These are phyloP conservation scores for Nothobranchius furzeri DNA, from an alignment of 2,113 vertebrate genomes.

Conservation along the genomic window DNA sequence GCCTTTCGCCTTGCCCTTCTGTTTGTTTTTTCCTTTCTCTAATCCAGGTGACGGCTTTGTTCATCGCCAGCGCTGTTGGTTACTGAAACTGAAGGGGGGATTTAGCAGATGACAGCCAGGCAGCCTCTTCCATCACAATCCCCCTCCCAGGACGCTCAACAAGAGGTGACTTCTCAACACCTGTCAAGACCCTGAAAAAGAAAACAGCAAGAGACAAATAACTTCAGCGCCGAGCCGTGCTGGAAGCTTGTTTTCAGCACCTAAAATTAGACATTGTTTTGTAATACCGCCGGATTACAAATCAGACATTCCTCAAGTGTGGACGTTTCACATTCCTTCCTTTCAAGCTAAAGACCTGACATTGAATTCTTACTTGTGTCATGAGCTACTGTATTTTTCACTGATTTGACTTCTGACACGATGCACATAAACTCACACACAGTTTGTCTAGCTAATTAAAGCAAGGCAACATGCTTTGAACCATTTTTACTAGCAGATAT, in stretches of 20 bases:
- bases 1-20: slow-evolving; percentile 35
- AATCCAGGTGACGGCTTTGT: slow-evolving; percentile 32
- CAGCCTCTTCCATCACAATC: slow-evolving; percentile 60
- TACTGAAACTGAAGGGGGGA: slow-evolving; percentile 51
- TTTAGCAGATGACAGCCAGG: slow-evolving; percentile 46
- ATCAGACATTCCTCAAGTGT: slow-evolving; percentile 14
- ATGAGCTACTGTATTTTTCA: neutral
- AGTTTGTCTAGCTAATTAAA: neutral
- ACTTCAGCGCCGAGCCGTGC: slow-evolving; percentile 22
- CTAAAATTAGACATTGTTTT: slow-evolving; percentile 49
- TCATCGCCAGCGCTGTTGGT: slow-evolving; percentile 16
- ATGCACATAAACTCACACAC: neutral
- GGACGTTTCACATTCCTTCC: slow-evolving; percentile 6
- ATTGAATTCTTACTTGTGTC: slow-evolving; percentile 5
- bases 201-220: slow-evolving; percentile 43
- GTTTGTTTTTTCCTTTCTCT: slow-evolving; percentile 69
- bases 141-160: slow-evolving; percentile 30
- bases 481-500: too few relatives aligned
- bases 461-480: too few relatives aligned
- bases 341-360: neutral
- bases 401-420: neutral
- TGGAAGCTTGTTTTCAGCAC: slow-evolving; percentile 30
- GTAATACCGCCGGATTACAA: slow-evolving; percentile 29
- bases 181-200: slow-evolving; percentile 51
- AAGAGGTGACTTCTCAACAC: slow-evolving; percentile 57